Evolutionary conservation across 1,140 invertebrate species (phyloP).

Genomic region (Zaprionus capensis): DNA sequence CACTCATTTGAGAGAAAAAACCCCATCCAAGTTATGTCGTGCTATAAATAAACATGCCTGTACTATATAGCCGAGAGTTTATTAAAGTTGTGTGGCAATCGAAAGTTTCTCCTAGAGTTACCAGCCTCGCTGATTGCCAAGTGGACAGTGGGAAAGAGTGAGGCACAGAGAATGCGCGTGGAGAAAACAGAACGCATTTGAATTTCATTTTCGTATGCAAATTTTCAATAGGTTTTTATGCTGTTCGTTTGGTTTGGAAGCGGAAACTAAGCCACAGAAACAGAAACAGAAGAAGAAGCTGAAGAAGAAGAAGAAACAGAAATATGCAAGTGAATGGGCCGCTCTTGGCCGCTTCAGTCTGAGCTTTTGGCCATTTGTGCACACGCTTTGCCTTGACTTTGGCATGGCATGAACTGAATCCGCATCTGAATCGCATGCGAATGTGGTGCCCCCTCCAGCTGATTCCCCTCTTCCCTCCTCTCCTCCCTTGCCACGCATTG

Average conservation of each 20-base stretch:
- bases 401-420: conserved; percentile 24
- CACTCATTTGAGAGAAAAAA: conserved; percentile 21
- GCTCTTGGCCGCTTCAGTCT: not conserved
- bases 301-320: conserved; percentile 9
- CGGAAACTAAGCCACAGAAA: conserved; percentile 79
- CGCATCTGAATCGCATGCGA: conserved; percentile 17
- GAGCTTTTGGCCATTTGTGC: conserved; percentile 39
- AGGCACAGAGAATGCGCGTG: not conserved
- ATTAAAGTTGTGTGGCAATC: conserved; percentile 34
- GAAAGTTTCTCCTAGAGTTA: conserved; percentile 34
- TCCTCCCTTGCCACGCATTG: conserved; percentile 40
- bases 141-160: conserved; percentile 14
- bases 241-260: conserved; percentile 65
- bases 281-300: conserved; percentile 58
- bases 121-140: conserved; percentile 30
- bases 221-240: conserved; percentile 78
- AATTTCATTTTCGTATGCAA: conserved; percentile 81
- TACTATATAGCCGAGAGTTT: conserved; percentile 26
- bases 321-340: conserved; percentile 6
- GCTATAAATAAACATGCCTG: conserved; percentile 31
- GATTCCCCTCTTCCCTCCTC: not conserved
- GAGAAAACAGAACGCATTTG: conserved; percentile 72
- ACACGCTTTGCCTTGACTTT: conserved; percentile 68
- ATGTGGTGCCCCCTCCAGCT: conserved; percentile 3
- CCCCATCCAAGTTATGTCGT: conserved; percentile 12